Evolutionary conservation across 1,140 invertebrate genomes (phyloP).

Genomic region (Daktulosphaira vitifoliae): DNA sequence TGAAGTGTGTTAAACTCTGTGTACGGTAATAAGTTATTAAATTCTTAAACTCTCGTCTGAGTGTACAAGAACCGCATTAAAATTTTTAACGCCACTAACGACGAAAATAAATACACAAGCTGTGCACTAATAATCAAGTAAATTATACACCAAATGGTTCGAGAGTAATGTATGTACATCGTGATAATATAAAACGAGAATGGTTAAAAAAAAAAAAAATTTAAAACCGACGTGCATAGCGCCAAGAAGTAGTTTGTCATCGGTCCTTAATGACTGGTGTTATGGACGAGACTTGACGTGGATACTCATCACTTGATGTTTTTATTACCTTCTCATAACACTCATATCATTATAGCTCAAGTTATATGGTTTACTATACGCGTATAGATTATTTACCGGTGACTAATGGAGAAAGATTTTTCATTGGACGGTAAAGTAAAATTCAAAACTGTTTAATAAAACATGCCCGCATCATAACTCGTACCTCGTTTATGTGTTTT

Average conservation of each 20-base stretch:
- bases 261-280: conserved; percentile 16
- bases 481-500: background rate
- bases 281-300: conserved; percentile 23
- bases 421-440: background rate
- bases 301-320: conserved; percentile 22
- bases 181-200: too few relatives aligned
- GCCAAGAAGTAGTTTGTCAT: conserved; percentile 31
- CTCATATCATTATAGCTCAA: background rate
- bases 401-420: conserved; percentile 20
- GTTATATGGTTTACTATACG: background rate
- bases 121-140: too few relatives aligned
- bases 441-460: conserved; percentile 1
- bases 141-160: too few relatives aligned
- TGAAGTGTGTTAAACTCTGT: too few relatives aligned
- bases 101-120: too few relatives aligned
- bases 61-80: too few relatives aligned
- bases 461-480: background rate
- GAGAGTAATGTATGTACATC: too few relatives aligned
- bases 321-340: background rate
- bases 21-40: too few relatives aligned
- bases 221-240: conserved; percentile 9
- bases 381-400: background rate
- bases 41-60: too few relatives aligned
- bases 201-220: background rate
- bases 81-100: too few relatives aligned